Percentiles rank a stretch among this genome's conserved stretches.
Evolutionary conservation across 2,888 invertebrate genomes (phyloP).

Genomic region (Heliconius hortense): DNA sequence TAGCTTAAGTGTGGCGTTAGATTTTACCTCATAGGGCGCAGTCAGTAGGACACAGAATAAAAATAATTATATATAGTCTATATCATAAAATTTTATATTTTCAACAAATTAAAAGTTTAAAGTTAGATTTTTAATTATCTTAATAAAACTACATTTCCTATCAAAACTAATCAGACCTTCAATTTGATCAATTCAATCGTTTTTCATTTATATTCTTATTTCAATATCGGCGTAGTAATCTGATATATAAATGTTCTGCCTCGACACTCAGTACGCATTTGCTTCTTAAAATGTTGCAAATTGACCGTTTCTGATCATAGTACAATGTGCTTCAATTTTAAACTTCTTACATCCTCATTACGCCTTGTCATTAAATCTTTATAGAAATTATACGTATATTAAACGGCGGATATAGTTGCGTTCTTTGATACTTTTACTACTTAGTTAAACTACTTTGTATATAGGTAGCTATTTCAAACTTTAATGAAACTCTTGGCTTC

Average conservation of each 20-base stretch:
- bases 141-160: too few species aligned
- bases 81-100: too few species aligned
- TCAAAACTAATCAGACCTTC: too few species aligned
- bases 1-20: not conserved
- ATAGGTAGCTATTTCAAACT: conserved; percentile 3
- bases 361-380: conserved; percentile 18
- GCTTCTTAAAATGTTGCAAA: conserved; percentile 1
- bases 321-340: not conserved
- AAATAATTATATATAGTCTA: too few species aligned
- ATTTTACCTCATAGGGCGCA: not conserved
- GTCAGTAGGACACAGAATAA: too few species aligned
- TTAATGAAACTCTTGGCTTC: not conserved
- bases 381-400: conserved; percentile 14
- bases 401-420: conserved; percentile 11
- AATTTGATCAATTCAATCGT: too few species aligned
- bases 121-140: too few species aligned
- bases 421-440: conserved; percentile 13
- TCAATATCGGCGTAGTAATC: not conserved
- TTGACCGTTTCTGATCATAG: not conserved
- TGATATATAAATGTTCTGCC: not conserved
- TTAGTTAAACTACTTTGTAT: conserved; percentile 19
- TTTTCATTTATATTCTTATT: too few species aligned
- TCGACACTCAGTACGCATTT: not conserved
- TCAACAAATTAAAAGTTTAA: too few species aligned
- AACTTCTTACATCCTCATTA: conserved; percentile 17